Conservation (phyloP, 2,113 vertebrate genomes). For the Eleginops maclovinus region DNA sequence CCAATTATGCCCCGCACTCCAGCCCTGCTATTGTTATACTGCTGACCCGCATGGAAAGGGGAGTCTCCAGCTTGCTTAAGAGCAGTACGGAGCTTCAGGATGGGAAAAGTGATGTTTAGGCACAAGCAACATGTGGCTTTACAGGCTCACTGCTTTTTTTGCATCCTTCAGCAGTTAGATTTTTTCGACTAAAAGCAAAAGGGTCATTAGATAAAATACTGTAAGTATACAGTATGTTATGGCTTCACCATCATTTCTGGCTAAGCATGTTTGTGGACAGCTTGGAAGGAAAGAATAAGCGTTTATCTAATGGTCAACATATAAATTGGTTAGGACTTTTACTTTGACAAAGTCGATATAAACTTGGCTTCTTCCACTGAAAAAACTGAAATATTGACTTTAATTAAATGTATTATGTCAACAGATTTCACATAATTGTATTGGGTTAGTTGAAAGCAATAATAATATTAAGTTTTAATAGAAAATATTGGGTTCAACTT, state of each 20-base stretch:
- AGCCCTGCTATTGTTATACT: constrained; percentile 41
- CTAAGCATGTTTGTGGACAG: neutral
- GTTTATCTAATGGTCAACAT: no score
- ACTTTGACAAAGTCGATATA: neutral
- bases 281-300: neutral
- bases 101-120: neutral
- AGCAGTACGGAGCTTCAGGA: constrained; percentile 12
- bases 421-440: no score
- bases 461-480: no score
- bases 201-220: neutral
- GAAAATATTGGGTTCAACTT: no score
- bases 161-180: no score
- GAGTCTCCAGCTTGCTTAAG: constrained; percentile 10
- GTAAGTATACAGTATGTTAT: neutral
- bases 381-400: no score
- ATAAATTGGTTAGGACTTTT: neutral
- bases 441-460: no score
- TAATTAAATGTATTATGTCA: no score
- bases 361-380: neutral
- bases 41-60: constrained; percentile 24
- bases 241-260: neutral
- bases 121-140: neutral
- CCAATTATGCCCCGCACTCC: constrained; percentile 20
- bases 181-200: no score
- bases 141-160: no score